Percentiles rank a stretch among this genome's conserved stretches.
phyloP scores from a whole-genome alignment of 2,797 vertebrate species.

The Anguilla obscura region DNA sequence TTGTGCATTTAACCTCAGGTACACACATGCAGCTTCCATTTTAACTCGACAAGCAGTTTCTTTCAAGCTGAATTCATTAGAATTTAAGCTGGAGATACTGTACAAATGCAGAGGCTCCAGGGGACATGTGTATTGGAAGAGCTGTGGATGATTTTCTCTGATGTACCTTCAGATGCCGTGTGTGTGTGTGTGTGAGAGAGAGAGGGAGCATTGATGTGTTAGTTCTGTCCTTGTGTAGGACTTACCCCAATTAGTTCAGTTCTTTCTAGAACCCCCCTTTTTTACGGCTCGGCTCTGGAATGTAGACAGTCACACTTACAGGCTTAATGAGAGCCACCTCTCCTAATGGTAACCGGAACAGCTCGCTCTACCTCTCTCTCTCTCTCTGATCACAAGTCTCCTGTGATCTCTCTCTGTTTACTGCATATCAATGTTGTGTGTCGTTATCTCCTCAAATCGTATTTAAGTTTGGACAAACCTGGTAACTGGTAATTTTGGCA shows the following conservation, averaged over 20 bases:
- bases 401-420: not conserved
- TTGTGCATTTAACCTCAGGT: not conserved
- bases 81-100: not conserved
- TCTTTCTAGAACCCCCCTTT: not conserved
- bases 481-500: too few relatives aligned
- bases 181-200: not conserved
- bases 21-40: not conserved
- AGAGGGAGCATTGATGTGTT: not conserved
- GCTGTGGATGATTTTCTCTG: not conserved
- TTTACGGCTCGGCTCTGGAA: not conserved
- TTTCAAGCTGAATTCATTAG: not conserved
- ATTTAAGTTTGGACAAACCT: not conserved
- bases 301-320: constrained; percentile 20
- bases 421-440: not conserved
- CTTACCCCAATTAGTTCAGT: not conserved
- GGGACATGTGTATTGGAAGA: not conserved
- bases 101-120: not conserved
- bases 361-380: not conserved
- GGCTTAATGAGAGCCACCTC: constrained; percentile 9
- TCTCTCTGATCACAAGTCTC: not conserved
- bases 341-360: not conserved
- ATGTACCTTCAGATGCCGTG: not conserved
- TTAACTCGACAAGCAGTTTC: not conserved
- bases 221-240: not conserved
- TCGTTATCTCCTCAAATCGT: not conserved